Evolutionary conservation across 2,797 vertebrate species (phyloP).

Genomic region (Gadopsis marmoratus): DNA sequence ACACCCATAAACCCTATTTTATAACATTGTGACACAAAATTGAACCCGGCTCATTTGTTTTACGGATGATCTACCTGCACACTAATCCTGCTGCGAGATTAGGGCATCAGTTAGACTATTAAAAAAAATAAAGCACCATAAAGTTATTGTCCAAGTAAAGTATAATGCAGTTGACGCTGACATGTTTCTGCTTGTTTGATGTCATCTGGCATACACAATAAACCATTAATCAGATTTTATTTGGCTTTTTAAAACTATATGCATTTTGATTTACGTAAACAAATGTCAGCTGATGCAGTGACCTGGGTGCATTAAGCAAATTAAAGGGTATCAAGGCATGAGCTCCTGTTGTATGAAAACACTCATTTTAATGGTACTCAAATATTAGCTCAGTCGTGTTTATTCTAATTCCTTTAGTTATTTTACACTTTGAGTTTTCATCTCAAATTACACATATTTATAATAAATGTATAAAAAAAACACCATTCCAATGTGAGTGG

Average conservation of each 20-base stretch:
- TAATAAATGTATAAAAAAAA: conserved; percentile 9
- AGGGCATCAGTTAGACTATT: background rate
- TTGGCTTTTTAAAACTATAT: conserved; percentile 2
- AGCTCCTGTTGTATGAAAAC: conserved; percentile 9
- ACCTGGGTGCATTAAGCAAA: conserved; percentile 46
- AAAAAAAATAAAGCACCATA: background rate
- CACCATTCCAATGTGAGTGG: conserved; percentile 6
- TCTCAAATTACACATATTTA: conserved; percentile 29
- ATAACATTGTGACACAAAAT: conserved; percentile 5
- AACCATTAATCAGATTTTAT: background rate
- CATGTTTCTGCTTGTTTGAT: conserved; percentile 8
- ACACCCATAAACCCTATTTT: background rate
- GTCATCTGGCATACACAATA: background rate
- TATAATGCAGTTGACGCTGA: background rate
- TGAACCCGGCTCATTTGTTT: conserved; percentile 27
- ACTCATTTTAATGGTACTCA: conserved; percentile 2
- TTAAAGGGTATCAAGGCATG: background rate
- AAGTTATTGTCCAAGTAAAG: background rate
- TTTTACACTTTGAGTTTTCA: conserved; percentile 25
- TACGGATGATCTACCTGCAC: background rate
- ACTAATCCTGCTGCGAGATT: background rate
- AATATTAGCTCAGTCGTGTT: background rate
- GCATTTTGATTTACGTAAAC: conserved; percentile 22
- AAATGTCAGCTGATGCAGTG: conserved; percentile 21
- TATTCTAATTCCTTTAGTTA: background rate